Conservation (phyloP, 2,797 vertebrate species). For the Lithobates sylvaticus region DNA sequence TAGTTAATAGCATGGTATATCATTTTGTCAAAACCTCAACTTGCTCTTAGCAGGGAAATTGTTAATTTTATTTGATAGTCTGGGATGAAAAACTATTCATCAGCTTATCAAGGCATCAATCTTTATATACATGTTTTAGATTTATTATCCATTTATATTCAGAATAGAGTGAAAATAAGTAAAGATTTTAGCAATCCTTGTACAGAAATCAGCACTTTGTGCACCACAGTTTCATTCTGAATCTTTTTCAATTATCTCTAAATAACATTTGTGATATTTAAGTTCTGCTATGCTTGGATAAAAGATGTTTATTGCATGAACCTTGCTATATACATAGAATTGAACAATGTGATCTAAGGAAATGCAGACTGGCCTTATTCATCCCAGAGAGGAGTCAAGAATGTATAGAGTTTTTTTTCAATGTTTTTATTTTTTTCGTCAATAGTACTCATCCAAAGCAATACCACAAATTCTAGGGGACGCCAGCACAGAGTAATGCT, state of each 20-base stretch:
- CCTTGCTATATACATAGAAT: too few relatives aligned
- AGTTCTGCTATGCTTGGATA: not conserved
- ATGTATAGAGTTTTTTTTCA: not conserved
- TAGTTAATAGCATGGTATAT: too few relatives aligned
- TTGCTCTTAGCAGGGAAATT: not conserved
- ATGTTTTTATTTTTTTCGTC: too few relatives aligned
- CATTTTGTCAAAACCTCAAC: too few relatives aligned
- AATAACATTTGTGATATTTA: not conserved
- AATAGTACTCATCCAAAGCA: not conserved
- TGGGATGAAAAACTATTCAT: too few relatives aligned
- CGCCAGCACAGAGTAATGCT: too few relatives aligned
- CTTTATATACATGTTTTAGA: constrained; percentile 26
- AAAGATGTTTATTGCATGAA: too few relatives aligned
- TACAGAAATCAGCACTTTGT: constrained; percentile 18
- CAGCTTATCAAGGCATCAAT: constrained; percentile 3
- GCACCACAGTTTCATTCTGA: not conserved
- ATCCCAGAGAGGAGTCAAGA: too few relatives aligned
- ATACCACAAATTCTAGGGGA: not conserved
- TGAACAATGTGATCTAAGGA: too few relatives aligned
- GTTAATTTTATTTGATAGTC: not conserved
- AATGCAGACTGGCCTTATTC: too few relatives aligned
- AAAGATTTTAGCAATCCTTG: constrained; percentile 9
- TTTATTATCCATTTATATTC: not conserved
- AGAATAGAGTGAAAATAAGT: constrained; percentile 20
- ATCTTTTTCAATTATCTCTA: constrained; percentile 5